Base-by-base conservation (phyloP, 2,797 vertebrate genomes). In the Protonibea diacanthus region DNA sequence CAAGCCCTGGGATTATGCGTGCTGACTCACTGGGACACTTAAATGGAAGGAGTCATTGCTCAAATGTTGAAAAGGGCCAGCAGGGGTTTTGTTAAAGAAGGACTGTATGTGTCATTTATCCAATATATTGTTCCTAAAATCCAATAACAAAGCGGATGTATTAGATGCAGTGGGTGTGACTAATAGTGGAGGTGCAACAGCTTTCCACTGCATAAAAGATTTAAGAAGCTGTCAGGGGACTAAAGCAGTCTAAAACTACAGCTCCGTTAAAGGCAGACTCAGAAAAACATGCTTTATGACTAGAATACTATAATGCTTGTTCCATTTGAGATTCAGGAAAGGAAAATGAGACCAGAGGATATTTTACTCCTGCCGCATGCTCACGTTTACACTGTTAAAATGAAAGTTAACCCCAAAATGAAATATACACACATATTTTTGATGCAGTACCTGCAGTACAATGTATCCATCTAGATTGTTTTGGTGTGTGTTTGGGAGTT, bases 1-100 rank as follows among this genome's bases (percentile, higher is more conserved):
- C 48, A 40, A 4, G 1, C 9, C 12, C 45, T 3, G n/a, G 17
- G 11, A 27, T 38, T 45, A 47, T 49, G 48, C 49, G 21, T 20
- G 58, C 74, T 44, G 63, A 38, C 56, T 72, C 25, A 29, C 40
- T 47, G 48, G 12, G n/a, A 27, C 20, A 27, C 13, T 21, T 44
- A 7, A 25, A 42, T n/a, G 15, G 13, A 56, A 17, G n/a, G 44
- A 12, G 20, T 1, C 47, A 8, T 20, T 12, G 9, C 51, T 65
- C 33, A 47, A 63, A 23, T 40, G 13, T 5, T 52, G 29, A 58
- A 49, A 56, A 2, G 6, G 49, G 29, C 29, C 29, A 29, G 40
- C 40, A 42, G 13, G 44, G 44, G 23, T 38, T 78, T 20, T 77
- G 23, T 44, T 40, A 17, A 23, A 20, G 25, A 47, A 17, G n/a